Conservation (phyloP, 2,113 vertebrate genomes). For the Sorex araneus region DNA sequence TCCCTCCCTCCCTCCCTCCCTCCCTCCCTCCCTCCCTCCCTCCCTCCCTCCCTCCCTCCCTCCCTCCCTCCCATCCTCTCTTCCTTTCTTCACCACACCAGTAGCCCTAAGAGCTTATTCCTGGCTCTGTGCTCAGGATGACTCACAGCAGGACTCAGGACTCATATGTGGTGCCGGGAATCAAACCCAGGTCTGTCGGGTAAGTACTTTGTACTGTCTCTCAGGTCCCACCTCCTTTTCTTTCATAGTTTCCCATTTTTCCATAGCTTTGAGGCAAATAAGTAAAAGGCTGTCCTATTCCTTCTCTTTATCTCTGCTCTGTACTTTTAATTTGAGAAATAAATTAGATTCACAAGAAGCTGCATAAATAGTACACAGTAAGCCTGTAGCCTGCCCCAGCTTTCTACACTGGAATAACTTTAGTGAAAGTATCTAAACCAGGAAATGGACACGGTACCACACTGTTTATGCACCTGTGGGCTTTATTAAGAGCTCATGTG, state of each 20-base stretch:
- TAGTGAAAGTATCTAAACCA: not conserved
- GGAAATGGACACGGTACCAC: not conserved
- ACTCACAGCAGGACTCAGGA: no score
- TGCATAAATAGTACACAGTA: not conserved
- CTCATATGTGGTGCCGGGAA: no score
- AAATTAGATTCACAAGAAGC: not conserved
- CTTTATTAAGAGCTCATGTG: not conserved
- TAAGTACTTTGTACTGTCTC: no score
- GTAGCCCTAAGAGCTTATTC: no score
- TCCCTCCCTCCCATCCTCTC: no score
- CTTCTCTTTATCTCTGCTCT: not conserved
- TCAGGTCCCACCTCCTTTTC: no score
- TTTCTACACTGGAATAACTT: not conserved
- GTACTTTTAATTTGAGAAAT: conserved; percentile 40
- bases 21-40: not conserved
- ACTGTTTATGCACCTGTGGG: not conserved
- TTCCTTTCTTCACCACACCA: not conserved
- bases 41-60: not conserved
- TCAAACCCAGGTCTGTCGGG: no score
- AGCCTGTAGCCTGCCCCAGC: not conserved
- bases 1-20: no score
- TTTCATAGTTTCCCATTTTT: not conserved
- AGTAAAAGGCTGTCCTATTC: not conserved
- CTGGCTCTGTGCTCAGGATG: no score
- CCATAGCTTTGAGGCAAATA: not conserved